A percentile compares a stretch with the other conserved stretches of the same genome.
These are phyloP conservation scores for Galeopsomyia nigrocyanea DNA, from an alignment of 2,888 invertebrate genomes.

Conservation along the genomic window DNA sequence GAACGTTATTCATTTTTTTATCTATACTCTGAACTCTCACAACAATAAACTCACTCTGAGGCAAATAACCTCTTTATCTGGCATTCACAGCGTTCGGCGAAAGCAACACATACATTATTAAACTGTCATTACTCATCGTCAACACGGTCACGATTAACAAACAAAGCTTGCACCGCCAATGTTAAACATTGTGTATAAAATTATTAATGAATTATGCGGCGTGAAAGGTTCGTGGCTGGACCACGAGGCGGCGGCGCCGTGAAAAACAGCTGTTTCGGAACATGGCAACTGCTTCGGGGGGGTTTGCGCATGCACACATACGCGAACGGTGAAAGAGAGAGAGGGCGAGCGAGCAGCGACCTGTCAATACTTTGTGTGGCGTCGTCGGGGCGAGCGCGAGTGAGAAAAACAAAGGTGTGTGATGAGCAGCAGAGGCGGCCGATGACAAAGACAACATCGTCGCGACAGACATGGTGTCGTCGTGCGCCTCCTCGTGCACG, in stretches of 20 bases:
- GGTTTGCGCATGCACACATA: too few relatives aligned
- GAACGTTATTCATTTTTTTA: conserved; percentile 61
- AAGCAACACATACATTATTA: background rate
- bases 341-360: conserved; percentile 32
- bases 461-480: conserved; percentile 58
- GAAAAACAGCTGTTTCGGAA: too few relatives aligned
- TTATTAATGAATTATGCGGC: too few relatives aligned
- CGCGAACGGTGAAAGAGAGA: background rate
- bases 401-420: conserved; percentile 9
- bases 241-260: too few relatives aligned
- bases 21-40: background rate
- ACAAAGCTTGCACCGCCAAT: too few relatives aligned
- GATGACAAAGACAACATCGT: background rate
- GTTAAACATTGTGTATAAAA: too few relatives aligned
- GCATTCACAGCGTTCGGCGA: background rate
- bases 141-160: too few relatives aligned
- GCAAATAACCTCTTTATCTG: conserved; percentile 10
- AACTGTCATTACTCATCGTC: background rate
- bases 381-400: conserved; percentile 24
- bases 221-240: too few relatives aligned
- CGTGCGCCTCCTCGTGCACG: conserved; percentile 48
- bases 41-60: conserved; percentile 14
- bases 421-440: background rate
- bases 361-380: conserved; percentile 42
- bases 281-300: too few relatives aligned